Evolutionary conservation across 2,888 invertebrate species (phyloP).

Genomic region (Panorpa germanica): DNA sequence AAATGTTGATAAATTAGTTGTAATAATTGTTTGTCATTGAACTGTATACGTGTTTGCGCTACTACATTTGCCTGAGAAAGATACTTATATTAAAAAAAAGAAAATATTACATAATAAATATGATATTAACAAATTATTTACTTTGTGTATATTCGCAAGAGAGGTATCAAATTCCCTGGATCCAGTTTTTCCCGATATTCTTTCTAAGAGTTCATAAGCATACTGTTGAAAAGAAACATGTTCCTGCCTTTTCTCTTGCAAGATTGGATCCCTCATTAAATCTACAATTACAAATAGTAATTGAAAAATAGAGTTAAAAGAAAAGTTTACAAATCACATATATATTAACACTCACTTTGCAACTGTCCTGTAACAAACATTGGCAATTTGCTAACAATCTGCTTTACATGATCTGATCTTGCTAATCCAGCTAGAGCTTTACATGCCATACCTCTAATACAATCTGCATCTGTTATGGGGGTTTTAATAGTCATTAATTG

Average conservation of each 20-base stretch:
- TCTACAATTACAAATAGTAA: conserved; percentile 28
- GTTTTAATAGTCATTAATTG: conserved; percentile 80
- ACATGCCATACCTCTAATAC: conserved; percentile 83
- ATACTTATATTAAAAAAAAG: conserved; percentile 4
- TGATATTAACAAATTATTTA: conserved; percentile 22
- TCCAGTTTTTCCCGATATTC: conserved; percentile 81
- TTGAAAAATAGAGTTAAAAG: conserved; percentile 5
- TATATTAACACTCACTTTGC: no score
- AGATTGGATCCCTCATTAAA: conserved; percentile 88
- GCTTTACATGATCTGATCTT: conserved; percentile 79
- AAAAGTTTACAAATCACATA: conserved; percentile 17
- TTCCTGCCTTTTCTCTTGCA: conserved; percentile 89
- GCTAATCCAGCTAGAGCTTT: conserved; percentile 83
- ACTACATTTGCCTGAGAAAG: conserved; percentile 67
- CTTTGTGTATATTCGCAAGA: conserved; percentile 74
- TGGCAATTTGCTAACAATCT: conserved; percentile 90
- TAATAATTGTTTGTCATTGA: conserved; percentile 82
- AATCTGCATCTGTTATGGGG: conserved; percentile 94
- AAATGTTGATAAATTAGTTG: conserved; percentile 85
- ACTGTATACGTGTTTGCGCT: conserved; percentile 88
- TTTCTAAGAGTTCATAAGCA: conserved; percentile 74
- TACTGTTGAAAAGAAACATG: conserved; percentile 93
- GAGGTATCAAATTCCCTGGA: conserved; percentile 72
- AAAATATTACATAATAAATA: conserved; percentile 2
- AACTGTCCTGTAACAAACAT: conserved; percentile 85